Evolutionary conservation across 2,797 vertebrate genomes (phyloP).

Genomic region (Sebastes kiyomatsui): DNA sequence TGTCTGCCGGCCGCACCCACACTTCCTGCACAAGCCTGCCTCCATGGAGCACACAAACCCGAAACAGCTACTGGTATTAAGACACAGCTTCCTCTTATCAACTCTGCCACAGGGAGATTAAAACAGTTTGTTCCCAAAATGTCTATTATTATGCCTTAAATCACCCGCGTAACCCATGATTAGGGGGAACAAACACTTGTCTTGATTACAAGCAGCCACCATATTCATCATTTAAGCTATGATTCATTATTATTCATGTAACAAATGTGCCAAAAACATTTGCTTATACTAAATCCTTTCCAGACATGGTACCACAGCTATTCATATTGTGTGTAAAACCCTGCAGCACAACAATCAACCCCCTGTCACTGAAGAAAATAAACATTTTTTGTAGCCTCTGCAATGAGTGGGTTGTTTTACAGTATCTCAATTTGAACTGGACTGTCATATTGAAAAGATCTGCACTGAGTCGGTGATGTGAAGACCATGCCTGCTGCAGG

Average conservation of each 20-base stretch:
- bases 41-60: conserved; percentile 33
- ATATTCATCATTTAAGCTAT: conserved; percentile 40
- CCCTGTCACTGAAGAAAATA: conserved; percentile 28
- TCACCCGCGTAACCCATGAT: conserved; percentile 45
- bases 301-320: conserved; percentile 30
- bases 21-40: conserved; percentile 65
- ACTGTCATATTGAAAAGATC: conserved; percentile 40
- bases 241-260: conserved; percentile 55
- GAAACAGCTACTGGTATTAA: conserved; percentile 64
- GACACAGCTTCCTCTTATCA: conserved; percentile 66
- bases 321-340: conserved; percentile 28
- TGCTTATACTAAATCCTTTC: conserved; percentile 48
- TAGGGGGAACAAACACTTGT: conserved; percentile 46
- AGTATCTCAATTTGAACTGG: conserved; percentile 41
- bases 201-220: conserved; percentile 63
- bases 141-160: conserved; percentile 57
- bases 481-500: conserved; percentile 47
- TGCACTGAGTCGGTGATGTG: conserved; percentile 27
- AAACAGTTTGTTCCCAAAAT: conserved; percentile 53
- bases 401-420: conserved; percentile 41
- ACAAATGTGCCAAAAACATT: conserved; percentile 49
- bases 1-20: conserved; percentile 56
- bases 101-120: conserved; percentile 46
- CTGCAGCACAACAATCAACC: conserved; percentile 32
- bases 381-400: conserved; percentile 23